Base-by-base conservation (phyloP, 2,113 vertebrate species). In the Conger conger region DNA sequence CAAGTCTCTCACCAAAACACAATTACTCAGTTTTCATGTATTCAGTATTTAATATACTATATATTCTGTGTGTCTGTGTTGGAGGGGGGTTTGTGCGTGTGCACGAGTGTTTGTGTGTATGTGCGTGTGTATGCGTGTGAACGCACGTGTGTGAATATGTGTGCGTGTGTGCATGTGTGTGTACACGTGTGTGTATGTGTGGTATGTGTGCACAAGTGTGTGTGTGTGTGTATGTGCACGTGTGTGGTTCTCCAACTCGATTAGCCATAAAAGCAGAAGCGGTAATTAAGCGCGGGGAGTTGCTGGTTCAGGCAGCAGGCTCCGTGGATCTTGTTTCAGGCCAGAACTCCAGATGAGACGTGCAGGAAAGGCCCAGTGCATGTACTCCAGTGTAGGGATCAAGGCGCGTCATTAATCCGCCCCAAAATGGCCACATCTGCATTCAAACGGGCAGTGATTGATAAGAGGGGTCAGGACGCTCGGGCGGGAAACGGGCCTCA, bases 321-420 rank as follows among this genome's bases (percentile, higher is more conserved):
- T 63, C 23, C 6, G 13, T 15, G 27, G 27, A n/a, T 33, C 60
- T 11, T 82, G 50, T 17, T 82, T 36, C 54, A 5, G 27, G 13
- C 30, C 27, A 33, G 40, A 16, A 27, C 60, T 54, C 54, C 54
- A 57, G 50, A 36, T 82, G 50, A 82, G 35, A 35, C 18, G 15
- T 35, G 35, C 50, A 60, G 8, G 35, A 60, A 37, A 57, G 35
- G 1, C 3, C 50, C 80, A 33, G 15, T 36, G 53, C 27, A 27
- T n/a, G 42, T 83, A 82, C 54, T 76, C 50, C 83, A 57, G 68
- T 13, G 33, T 37, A 82, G 86, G 89, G 90, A 93, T 94, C 90
- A 92, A 91, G 90, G 82, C 92, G 87, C 53, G 90, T 91, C 92
- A 94, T 94, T 93, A 90, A 93, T 93, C 89, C 90, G 89, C 83